These are phyloP conservation scores for Andrena bucephala DNA, from an alignment of 2,888 invertebrate genomes.

Conservation along the genomic window DNA sequence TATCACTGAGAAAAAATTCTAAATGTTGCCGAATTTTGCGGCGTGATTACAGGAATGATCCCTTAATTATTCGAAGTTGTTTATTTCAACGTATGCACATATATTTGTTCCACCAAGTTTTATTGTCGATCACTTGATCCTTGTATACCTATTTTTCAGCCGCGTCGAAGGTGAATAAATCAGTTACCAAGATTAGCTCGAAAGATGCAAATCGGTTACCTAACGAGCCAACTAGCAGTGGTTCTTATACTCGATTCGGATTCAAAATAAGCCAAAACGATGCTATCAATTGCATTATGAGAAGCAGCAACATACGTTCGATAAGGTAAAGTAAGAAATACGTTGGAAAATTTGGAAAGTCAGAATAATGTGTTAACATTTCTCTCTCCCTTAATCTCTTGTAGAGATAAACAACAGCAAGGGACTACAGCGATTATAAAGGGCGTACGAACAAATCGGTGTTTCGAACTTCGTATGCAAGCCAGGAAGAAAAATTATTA, in stretches of 20 bases:
- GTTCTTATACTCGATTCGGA: slow-evolving; percentile 85
- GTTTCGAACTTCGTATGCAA: slow-evolving; percentile 91
- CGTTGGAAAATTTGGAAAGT: background rate
- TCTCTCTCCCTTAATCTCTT: slow-evolving; percentile 20
- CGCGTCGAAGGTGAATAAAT: background rate
- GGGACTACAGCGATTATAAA: slow-evolving; percentile 86
- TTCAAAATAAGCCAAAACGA: slow-evolving; percentile 85
- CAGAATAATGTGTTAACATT: background rate
- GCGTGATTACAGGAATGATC: no score
- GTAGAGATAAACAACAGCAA: slow-evolving; percentile 82
- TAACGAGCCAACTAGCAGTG: slow-evolving; percentile 42
- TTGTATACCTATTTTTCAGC: slow-evolving; percentile 31
- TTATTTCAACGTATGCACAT: no score
- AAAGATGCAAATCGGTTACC: slow-evolving; percentile 17
- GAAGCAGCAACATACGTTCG: slow-evolving; percentile 51
- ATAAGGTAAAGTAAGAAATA: slow-evolving; percentile 38
- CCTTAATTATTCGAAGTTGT: background rate
- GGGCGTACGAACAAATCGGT: slow-evolving; percentile 90
- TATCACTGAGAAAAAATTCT: no score
- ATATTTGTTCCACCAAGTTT: background rate
- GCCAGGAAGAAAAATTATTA: slow-evolving; percentile 86
- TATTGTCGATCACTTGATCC: background rate
- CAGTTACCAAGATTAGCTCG: background rate
- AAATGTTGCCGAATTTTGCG: no score
- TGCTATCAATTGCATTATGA: slow-evolving; percentile 65